phyloP scores from a whole-genome alignment of 2,888 invertebrate genomes.

The Monochamus alternatus region DNA sequence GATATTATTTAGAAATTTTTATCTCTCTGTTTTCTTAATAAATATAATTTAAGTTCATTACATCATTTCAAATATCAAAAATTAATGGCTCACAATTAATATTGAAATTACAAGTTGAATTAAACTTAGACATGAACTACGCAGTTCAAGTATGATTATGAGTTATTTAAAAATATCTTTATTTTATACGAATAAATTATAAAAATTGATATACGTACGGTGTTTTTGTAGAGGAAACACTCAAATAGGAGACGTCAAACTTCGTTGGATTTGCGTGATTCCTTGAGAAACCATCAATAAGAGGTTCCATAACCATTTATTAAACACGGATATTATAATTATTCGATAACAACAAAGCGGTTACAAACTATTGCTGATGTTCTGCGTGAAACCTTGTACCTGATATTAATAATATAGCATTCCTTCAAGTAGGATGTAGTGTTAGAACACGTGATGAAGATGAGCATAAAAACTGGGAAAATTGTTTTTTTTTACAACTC shows the following conservation, averaged over 20 bases:
- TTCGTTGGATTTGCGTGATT: neutral
- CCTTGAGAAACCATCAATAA: neutral
- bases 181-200: too few relatives aligned
- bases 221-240: too few relatives aligned
- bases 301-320: neutral
- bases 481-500: neutral
- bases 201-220: too few relatives aligned
- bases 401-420: constrained; percentile 14
- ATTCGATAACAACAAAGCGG: neutral
- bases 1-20: neutral
- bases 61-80: neutral
- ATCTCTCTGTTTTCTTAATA: neutral
- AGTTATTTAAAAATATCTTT: neutral
- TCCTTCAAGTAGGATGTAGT: constrained; percentile 8
- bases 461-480: constrained; percentile 15
- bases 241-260: neutral
- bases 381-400: constrained; percentile 5
- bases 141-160: neutral
- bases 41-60: neutral
- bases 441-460: constrained; percentile 5
- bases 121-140: neutral
- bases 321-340: neutral
- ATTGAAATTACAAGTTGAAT: neutral
- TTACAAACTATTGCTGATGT: neutral
- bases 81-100: neutral